phyloP scores from a whole-genome alignment of 2,888 invertebrate species.

The Acanthopleura granulata region DNA sequence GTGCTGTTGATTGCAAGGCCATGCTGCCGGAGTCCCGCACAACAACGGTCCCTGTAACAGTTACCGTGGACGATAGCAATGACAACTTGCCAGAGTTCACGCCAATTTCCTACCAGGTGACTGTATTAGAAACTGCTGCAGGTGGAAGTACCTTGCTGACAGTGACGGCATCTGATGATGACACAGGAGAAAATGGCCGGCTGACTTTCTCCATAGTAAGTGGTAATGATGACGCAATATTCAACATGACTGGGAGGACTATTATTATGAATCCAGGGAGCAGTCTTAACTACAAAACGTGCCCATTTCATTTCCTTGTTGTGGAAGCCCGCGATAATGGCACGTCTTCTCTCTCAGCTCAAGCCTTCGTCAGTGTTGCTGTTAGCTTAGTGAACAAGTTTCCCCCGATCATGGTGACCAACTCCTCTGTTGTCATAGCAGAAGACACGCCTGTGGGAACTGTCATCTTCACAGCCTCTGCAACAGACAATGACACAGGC shows the following conservation, averaged over 20 bases:
- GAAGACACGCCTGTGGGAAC: slow-evolving; percentile 47
- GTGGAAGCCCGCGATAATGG: slow-evolving; percentile 51
- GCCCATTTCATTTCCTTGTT: slow-evolving; percentile 37
- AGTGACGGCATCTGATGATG: slow-evolving; percentile 45
- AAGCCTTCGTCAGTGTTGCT: slow-evolving; percentile 48
- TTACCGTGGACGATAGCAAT: slow-evolving; percentile 48
- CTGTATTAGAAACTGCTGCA: slow-evolving; percentile 39
- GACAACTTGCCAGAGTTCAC: slow-evolving; percentile 49
- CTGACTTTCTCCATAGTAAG: slow-evolving; percentile 16
- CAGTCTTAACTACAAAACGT: slow-evolving; percentile 48
- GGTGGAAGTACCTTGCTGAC: slow-evolving; percentile 41
- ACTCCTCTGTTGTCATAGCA: slow-evolving; percentile 37
- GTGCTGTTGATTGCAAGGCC: not conserved
- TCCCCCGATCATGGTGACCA: slow-evolving; percentile 42
- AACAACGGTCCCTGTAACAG: not conserved
- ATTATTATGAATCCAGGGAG: slow-evolving; percentile 43
- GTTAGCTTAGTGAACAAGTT: slow-evolving; percentile 56
- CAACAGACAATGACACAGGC: slow-evolving; percentile 49
- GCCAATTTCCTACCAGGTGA: slow-evolving; percentile 35
- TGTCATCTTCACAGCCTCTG: slow-evolving; percentile 42
- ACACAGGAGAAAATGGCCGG: slow-evolving; percentile 44
- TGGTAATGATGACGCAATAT: slow-evolving; percentile 23
- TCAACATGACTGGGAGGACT: slow-evolving; percentile 26
- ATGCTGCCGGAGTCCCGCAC: not conserved
- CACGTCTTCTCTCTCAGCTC: slow-evolving; percentile 38